These are phyloP conservation scores for Parnassius apollo DNA, from an alignment of 2,888 invertebrate genomes.

Conservation along the genomic window DNA sequence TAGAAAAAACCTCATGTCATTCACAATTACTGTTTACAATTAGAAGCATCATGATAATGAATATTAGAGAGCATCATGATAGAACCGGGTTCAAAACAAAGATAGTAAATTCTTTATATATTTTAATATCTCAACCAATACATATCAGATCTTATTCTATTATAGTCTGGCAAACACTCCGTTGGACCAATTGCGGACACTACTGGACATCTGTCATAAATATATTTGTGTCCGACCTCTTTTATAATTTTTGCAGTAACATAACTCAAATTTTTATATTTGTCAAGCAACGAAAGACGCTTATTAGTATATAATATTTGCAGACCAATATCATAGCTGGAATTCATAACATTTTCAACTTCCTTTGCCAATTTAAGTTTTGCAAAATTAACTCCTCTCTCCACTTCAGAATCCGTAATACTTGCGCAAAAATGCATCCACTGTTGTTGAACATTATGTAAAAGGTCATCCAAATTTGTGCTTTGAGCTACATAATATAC, in stretches of 20 bases:
- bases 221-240: conserved; percentile 41
- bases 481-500: conserved; percentile 59
- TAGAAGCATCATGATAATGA: too few species aligned
- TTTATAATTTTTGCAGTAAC: conserved; percentile 33
- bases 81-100: not conserved
- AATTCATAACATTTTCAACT: conserved; percentile 45
- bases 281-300: conserved; percentile 39
- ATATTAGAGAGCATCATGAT: too few species aligned
- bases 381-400: conserved; percentile 53
- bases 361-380: conserved; percentile 48
- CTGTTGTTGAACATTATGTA: conserved; percentile 53
- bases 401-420: conserved; percentile 44
- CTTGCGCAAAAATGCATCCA: conserved; percentile 63
- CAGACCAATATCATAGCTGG: conserved; percentile 57
- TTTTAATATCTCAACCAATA: conserved; percentile 60
- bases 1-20: too few species aligned
- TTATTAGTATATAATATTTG: conserved; percentile 52
- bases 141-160: conserved; percentile 51
- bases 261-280: conserved; percentile 23
- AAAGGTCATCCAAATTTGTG: conserved; percentile 57
- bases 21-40: too few species aligned
- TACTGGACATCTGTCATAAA: conserved; percentile 67
- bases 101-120: not conserved
- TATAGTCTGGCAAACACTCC: conserved; percentile 66
- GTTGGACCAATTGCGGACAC: conserved; percentile 66